Evolutionary conservation across 2,888 invertebrate genomes (phyloP).

Genomic region (Hydriomena furcata): DNA sequence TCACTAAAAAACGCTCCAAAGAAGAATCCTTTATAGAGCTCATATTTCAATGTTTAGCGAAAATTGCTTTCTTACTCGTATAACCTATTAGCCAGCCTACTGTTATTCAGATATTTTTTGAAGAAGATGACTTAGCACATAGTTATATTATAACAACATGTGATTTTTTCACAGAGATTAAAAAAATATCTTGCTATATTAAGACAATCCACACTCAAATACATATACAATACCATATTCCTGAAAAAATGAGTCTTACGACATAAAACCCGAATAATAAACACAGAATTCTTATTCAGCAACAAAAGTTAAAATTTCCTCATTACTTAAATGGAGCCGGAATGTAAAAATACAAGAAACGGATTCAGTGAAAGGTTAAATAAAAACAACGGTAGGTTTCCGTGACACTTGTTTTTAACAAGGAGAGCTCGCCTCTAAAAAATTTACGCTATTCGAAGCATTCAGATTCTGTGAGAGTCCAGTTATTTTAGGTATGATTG

Average conservation of each 20-base stretch:
- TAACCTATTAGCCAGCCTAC: too few relatives aligned
- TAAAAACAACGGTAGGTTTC: constrained; percentile 35
- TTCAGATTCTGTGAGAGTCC: constrained; percentile 5
- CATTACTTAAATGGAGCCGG: constrained; percentile 44
- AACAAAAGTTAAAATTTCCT: constrained; percentile 42
- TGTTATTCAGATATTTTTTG: not conserved
- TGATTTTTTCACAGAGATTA: constrained; percentile 9
- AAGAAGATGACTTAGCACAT: too few relatives aligned
- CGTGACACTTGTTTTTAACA: constrained; percentile 43
- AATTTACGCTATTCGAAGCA: constrained; percentile 27
- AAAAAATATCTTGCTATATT: constrained; percentile 9
- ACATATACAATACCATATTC: not conserved
- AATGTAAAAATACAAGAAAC: constrained; percentile 34
- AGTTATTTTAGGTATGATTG: constrained; percentile 10
- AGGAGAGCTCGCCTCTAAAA: constrained; percentile 30
- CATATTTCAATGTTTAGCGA: too few relatives aligned
- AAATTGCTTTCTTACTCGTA: too few relatives aligned
- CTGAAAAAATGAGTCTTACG: constrained; percentile 17
- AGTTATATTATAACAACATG: constrained; percentile 8
- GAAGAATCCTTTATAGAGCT: too few relatives aligned
- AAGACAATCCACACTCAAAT: constrained; percentile 11
- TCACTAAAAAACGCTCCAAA: too few relatives aligned
- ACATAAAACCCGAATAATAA: constrained; percentile 29
- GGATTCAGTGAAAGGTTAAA: constrained; percentile 34
- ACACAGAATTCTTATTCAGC: constrained; percentile 26